These are phyloP conservation scores for Fistularia tabacaria DNA, from an alignment of 2,797 vertebrate genomes.

Conservation along the genomic window DNA sequence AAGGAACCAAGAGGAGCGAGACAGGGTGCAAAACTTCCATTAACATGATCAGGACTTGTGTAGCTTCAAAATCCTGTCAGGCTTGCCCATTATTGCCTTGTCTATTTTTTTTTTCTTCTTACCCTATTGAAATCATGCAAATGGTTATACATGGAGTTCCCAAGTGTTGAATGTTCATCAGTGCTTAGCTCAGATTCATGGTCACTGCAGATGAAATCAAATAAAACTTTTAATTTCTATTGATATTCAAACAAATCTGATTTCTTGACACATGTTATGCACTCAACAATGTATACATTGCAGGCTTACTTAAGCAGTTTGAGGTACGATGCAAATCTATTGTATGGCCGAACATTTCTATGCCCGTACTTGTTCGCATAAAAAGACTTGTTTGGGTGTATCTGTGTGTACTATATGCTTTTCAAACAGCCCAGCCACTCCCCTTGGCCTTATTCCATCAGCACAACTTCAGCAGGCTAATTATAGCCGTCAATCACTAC, in stretches of 20 bases:
- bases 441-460: slow-evolving; percentile 55
- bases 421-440: slow-evolving; percentile 53
- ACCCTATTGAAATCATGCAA: slow-evolving; percentile 31
- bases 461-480: slow-evolving; percentile 61
- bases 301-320: no score
- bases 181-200: no score
- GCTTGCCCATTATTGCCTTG: slow-evolving; percentile 35
- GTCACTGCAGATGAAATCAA: no score
- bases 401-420: slow-evolving; percentile 30
- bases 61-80: slow-evolving; percentile 42
- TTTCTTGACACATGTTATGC: no score
- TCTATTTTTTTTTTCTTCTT: slow-evolving; percentile 15
- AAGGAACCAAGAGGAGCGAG: slow-evolving; percentile 52
- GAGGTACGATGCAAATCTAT: not conserved
- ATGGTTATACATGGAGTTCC: slow-evolving; percentile 19
- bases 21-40: slow-evolving; percentile 57
- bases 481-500: slow-evolving; percentile 72
- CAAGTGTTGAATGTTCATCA: no score
- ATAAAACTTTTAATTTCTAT: no score
- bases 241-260: no score
- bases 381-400: slow-evolving; percentile 28
- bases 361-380: slow-evolving; percentile 23
- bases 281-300: no score
- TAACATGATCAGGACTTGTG: slow-evolving; percentile 62
- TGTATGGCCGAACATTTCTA: not conserved